Base-by-base conservation (phyloP, 2,888 invertebrate species). In the Eupithecia pulchellata region DNA sequence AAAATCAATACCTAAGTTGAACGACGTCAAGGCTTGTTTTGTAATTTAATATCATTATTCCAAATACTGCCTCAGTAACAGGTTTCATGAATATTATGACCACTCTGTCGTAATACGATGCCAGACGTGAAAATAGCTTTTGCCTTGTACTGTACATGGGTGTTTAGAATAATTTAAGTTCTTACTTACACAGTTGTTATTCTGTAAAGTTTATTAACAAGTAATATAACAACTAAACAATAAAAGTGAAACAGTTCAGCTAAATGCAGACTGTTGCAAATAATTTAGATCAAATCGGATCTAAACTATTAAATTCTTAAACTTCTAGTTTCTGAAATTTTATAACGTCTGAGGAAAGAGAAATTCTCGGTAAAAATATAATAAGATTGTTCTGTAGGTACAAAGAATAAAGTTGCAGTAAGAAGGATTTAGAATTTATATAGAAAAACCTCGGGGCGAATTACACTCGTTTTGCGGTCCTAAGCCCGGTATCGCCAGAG, bases 401-500 rank as follows among this genome's bases (percentile, higher is more conserved):
- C 20, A 52, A 52, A 52, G 52, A 13, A 47, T 47, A 47, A 47
- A 52, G 52, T 25, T 25, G 52, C 25, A 52, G 4, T 57, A 29
- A 57, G 57, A 17, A 17, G 58, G 58, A 60, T 60, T 60, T 60
- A n/a, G 60, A 60, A 32, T 60, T 60, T 58, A n/a, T 58, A n/a
- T 30, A n/a, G 58, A 30, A 30, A 29, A 32, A n/a, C 30, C 60
- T 57, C 60, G 9, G 30, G n/a, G 29, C 32, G 32, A 32, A 60
- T 60, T 32, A 60, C 60, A 60, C 32, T 60, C 58, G 60, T 32
- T 58, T 60, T n/a, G 32, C 60, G 9, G 60, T n/a, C 32, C 32
- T 60, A 60, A 60, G 60, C 60, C 60, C 60, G 60, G 32, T 60
- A 60, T 32, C 32, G 60, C 14, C 60, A 11, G 11, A 60, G 60